A percentile compares a stretch with the other conserved stretches of the same genome.
phyloP scores from a whole-genome alignment of 2,113 vertebrate genomes.

The Spheniscus mendiculus region DNA sequence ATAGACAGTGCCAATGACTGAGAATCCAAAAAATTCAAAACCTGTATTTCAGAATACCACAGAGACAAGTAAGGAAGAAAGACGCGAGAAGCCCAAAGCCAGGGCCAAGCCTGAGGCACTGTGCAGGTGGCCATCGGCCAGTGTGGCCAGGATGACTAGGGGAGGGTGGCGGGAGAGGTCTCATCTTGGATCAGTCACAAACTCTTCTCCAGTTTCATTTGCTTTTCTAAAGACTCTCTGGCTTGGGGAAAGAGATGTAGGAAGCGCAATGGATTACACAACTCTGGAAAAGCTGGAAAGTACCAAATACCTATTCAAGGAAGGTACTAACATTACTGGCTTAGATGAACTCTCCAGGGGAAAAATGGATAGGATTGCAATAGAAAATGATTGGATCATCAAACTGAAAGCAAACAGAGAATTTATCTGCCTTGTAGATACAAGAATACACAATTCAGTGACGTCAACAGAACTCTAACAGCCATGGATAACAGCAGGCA shows the following conservation, averaged over 20 bases:
- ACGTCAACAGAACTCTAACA: background rate
- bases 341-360: background rate
- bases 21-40: background rate
- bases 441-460: background rate
- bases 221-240: background rate
- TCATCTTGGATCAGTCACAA: background rate
- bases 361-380: background rate
- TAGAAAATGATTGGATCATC: background rate
- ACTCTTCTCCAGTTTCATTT: background rate
- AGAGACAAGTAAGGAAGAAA: background rate
- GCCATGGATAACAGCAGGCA: background rate
- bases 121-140: too few relatives aligned
- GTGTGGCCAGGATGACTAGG: accelerated
- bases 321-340: background rate
- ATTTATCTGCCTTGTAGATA: background rate
- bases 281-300: background rate
- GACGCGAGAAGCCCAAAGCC: accelerated
- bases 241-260: background rate
- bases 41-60: background rate
- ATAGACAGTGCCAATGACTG: accelerated
- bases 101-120: background rate
- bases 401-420: background rate
- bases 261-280: background rate
- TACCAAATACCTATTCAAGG: background rate
- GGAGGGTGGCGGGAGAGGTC: background rate